phyloP scores from a whole-genome alignment of 1,140 invertebrate genomes.

The Artemia franciscana region DNA sequence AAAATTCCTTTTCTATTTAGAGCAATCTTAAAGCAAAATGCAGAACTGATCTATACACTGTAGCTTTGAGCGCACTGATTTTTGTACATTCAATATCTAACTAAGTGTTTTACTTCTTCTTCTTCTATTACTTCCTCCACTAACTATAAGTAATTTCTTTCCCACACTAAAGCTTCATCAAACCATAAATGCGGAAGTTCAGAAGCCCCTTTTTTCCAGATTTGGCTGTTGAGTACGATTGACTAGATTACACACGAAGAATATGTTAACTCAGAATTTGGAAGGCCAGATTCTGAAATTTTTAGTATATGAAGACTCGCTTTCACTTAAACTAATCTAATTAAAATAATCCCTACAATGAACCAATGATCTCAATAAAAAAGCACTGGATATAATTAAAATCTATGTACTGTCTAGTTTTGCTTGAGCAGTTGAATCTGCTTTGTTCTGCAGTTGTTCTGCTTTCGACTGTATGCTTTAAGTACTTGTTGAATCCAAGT shows the following conservation, averaged over 20 bases:
- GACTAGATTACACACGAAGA: not conserved
- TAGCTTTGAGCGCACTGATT: not conserved
- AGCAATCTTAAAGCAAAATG: not conserved
- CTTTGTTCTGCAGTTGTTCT: too few species aligned
- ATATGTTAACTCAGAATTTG: not conserved
- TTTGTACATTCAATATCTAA: not conserved
- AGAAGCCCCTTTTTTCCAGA: not conserved
- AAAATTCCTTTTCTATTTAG: not conserved
- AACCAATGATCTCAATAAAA: not conserved
- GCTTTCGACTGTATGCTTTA: not conserved
- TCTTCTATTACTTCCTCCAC: not conserved
- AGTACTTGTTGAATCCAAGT: not conserved
- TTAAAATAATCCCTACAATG: not conserved
- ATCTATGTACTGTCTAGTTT: not conserved
- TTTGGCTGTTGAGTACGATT: not conserved
- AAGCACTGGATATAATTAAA: not conserved
- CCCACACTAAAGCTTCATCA: not conserved
- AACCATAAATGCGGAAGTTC: not conserved
- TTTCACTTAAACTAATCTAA: not conserved
- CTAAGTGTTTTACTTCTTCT: not conserved
- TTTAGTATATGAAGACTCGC: not conserved
- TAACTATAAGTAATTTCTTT: not conserved
- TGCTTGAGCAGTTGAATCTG: not conserved
- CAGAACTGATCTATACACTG: not conserved
- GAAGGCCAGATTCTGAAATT: not conserved